Percentiles rank a stretch among this genome's conserved stretches.
phyloP scores from a whole-genome alignment of 2,113 vertebrate species.

The Epinephelus cyanopodus region DNA sequence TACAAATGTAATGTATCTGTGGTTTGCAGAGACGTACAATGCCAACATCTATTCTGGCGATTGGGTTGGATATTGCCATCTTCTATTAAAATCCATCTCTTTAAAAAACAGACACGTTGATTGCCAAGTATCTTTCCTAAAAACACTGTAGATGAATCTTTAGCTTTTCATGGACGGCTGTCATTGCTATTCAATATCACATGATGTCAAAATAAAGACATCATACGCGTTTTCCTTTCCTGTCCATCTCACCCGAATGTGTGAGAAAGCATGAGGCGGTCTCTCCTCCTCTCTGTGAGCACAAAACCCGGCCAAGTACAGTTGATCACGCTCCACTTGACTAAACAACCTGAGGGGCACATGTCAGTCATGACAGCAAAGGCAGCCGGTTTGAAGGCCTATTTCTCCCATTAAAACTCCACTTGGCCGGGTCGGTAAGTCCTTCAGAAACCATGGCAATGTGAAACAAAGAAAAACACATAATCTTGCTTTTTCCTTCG shows the following conservation, averaged over 20 bases:
- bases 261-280: conserved; percentile 44
- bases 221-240: neutral
- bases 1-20: no score
- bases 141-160: conserved; percentile 4
- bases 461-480: neutral
- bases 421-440: conserved; percentile 19
- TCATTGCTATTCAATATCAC: neutral
- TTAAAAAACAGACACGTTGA: neutral
- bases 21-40: no score
- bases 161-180: neutral
- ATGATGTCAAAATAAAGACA: conserved; percentile 7
- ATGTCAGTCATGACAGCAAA: conserved; percentile 57
- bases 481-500: neutral
- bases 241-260: conserved; percentile 2
- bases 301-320: conserved; percentile 50
- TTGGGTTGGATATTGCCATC: no score
- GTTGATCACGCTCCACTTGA: conserved; percentile 66
- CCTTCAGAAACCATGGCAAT: conserved; percentile 14
- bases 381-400: conserved; percentile 34
- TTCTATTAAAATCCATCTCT: neutral
- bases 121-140: conserved; percentile 5
- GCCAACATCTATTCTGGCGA: no score
- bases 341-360: conserved; percentile 65
- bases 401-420: conserved; percentile 34
- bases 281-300: conserved; percentile 37